Evolutionary conservation across 92 coral and sea anemone genomes (phyloP).

Genomic region (Galaxea fascicularis): DNA sequence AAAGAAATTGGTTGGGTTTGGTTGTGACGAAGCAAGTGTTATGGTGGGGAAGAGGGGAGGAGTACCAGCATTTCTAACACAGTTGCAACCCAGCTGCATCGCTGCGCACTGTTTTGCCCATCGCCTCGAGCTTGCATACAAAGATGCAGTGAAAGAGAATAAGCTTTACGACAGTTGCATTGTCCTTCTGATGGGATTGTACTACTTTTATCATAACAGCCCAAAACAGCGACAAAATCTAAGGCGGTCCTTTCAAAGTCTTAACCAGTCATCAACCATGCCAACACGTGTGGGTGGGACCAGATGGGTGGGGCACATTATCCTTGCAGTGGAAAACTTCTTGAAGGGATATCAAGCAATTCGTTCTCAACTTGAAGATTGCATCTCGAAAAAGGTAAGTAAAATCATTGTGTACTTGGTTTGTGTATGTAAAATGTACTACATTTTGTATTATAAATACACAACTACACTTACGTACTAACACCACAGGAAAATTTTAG

Average conservation of each 20-base stretch:
- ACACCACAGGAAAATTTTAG: background rate
- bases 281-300: conserved; percentile 49
- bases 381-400: conserved; percentile 11
- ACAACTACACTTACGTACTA: conserved; percentile 19
- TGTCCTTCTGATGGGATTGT: conserved; percentile 30
- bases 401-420: conserved; percentile 16
- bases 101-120: conserved; percentile 40
- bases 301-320: conserved; percentile 57
- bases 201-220: conserved; percentile 42
- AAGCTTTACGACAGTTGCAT: conserved; percentile 23
- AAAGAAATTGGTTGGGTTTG: conserved; percentile 37
- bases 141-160: conserved; percentile 28
- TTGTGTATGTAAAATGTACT: conserved; percentile 7
- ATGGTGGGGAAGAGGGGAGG: conserved; percentile 31
- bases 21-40: conserved; percentile 29
- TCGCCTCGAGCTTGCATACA: conserved; percentile 32
- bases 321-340: conserved; percentile 32
- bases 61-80: no score
- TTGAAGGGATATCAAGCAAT: conserved; percentile 27
- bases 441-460: conserved; percentile 26
- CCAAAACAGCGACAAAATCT: conserved; percentile 39
- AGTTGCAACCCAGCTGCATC: conserved; percentile 15
- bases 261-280: conserved; percentile 41
- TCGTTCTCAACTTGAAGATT: conserved; percentile 26
- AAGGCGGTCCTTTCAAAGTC: conserved; percentile 14